A percentile compares a stretch with the other conserved stretches of the same genome.
Evolutionary conservation across 2,888 invertebrate genomes (phyloP).

Genomic region (Conomelus anceps): DNA sequence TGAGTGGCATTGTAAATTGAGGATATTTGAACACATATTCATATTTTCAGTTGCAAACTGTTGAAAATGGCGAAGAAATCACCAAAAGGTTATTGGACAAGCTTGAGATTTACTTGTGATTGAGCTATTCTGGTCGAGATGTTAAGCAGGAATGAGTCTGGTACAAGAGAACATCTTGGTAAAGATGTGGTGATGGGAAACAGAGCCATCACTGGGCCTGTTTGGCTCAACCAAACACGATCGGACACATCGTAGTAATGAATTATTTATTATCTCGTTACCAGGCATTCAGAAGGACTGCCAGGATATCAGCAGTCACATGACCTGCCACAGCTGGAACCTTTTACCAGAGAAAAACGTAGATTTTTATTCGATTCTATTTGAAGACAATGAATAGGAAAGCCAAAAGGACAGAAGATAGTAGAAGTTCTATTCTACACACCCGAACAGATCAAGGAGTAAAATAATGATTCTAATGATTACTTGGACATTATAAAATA

Average conservation of each 20-base stretch:
- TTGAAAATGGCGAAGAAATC: too few species aligned
- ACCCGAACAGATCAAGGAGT: too few species aligned
- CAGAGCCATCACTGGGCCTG: neutral
- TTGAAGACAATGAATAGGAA: neutral
- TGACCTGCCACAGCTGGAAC: neutral
- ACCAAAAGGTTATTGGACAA: neutral
- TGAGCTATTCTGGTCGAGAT: neutral
- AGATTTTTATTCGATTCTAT: neutral
- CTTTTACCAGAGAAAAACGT: neutral
- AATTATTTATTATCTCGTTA: neutral
- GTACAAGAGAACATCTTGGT: neutral
- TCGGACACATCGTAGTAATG: neutral
- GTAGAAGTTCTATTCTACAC: too few species aligned
- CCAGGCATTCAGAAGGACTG: neutral
- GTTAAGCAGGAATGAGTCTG: neutral
- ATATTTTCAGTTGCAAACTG: too few species aligned
- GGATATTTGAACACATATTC: too few species aligned
- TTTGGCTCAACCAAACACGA: neutral
- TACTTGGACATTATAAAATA: too few species aligned
- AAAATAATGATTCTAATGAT: too few species aligned
- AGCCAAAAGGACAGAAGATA: too few species aligned
- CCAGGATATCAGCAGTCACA: neutral
- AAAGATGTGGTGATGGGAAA: neutral
- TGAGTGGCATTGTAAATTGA: too few species aligned
- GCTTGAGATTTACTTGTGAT: too few species aligned